Base-by-base conservation (phyloP, 2,113 vertebrate species). In the Bolborhynchus lineola region DNA sequence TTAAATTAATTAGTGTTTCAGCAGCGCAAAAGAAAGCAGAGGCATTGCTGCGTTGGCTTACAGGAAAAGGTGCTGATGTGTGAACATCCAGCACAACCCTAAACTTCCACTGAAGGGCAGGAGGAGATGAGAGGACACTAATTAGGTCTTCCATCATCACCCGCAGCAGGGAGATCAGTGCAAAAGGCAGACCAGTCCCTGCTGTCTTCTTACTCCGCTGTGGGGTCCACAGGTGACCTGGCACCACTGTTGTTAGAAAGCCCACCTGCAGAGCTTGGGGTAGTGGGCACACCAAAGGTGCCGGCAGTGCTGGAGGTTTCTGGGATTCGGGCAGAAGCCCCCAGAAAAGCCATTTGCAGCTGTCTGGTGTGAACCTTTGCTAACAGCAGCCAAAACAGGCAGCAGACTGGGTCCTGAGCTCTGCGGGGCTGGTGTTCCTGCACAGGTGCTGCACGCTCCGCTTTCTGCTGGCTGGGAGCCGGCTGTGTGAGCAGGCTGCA, bases 381-480 rank as follows among this genome's bases (percentile, higher is more conserved):
- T 25, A 24, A 18, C 42, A 65, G 74, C 50, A 83, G 68, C 46
- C 69, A 59, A 55, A 18, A 5, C 35, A 44, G 39, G 7, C 16
- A 7, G 33, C 26, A 2, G 9, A 8, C 15, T 16, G 24, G 5
- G 9, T 14, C 55, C 28, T 1, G 0, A 12, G 6, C 20, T 20
- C 5, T 0, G 4, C 26, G 74, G 63, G 33, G 42, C 63, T 21
- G n/a, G 18, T 55, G 42, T 1, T 64, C 55, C 60, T 20, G 46
- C 41, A 15, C 13, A 5, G 49, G 3, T 2, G 31, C 3, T 13
- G 46, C 35, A 3, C 3, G 1, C 42, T 44, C 71, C 1, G 11
- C 37, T 26, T 15, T 42, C 39, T 29, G 62, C n/a, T 8, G 7
- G 41, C 70, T 12, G 6, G 16, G 44, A 65, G 35, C 1, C 1